phyloP scores from a whole-genome alignment of 1,140 invertebrate species.

The Dreissena rostriformis region DNA sequence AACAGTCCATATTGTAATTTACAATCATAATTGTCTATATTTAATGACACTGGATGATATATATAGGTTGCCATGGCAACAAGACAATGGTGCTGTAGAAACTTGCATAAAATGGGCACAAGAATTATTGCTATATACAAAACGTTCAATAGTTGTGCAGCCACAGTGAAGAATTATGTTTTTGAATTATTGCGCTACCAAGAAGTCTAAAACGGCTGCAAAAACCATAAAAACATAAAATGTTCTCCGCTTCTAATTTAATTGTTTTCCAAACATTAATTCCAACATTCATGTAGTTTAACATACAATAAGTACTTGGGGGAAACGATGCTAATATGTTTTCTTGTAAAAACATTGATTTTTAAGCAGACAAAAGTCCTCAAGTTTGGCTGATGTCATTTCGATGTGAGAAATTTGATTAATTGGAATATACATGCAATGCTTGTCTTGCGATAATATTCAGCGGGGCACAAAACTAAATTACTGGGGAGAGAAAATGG shows the following conservation, averaged over 20 bases:
- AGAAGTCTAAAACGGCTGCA: no score
- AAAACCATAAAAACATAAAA: no score
- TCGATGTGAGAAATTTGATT: conserved; percentile 50
- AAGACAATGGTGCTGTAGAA: conserved; percentile 51
- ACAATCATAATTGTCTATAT: no score
- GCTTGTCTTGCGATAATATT: conserved; percentile 39
- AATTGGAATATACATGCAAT: conserved; percentile 50
- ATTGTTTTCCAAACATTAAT: conserved; percentile 45
- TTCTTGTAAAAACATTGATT: conserved; percentile 52
- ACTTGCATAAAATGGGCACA: conserved; percentile 53
- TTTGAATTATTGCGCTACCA: conserved; percentile 39
- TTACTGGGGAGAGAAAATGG: conserved; percentile 7
- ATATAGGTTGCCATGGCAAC: conserved; percentile 57
- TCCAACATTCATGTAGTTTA: conserved; percentile 21
- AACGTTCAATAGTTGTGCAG: conserved; percentile 37
- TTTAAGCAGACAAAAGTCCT: conserved; percentile 36
- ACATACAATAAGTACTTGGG: conserved; percentile 32
- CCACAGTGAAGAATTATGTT: conserved; percentile 47
- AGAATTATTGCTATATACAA: conserved; percentile 15
- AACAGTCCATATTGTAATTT: no score
- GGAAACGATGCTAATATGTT: conserved; percentile 36
- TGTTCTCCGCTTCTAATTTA: conserved; percentile 31
- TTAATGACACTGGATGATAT: conserved; percentile 18
- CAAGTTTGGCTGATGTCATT: conserved; percentile 48
- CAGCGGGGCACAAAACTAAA: conserved; percentile 34